A percentile compares a stretch with the other conserved stretches of the same genome.
Evolutionary conservation across 2,888 invertebrate species (phyloP).

Genomic region (Macropis europaea): DNA sequence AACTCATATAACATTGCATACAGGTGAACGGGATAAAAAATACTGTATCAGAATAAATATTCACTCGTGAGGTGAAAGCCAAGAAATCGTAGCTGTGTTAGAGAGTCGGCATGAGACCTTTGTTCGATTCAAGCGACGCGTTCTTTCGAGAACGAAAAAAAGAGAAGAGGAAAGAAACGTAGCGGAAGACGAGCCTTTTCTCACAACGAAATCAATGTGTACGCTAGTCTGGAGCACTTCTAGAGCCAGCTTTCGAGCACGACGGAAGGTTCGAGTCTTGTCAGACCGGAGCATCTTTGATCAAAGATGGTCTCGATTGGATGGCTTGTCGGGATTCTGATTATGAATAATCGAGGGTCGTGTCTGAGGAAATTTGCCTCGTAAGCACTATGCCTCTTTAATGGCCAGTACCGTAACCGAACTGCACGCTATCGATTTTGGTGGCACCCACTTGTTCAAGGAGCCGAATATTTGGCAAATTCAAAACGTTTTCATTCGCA

Average conservation of each 20-base stretch:
- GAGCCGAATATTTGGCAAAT: too few species aligned
- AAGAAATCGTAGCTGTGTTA: too few species aligned
- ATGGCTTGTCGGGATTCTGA: slow-evolving; percentile 57
- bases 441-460: too few species aligned
- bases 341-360: slow-evolving; percentile 68
- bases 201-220: slow-evolving; percentile 5
- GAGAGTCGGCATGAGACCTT: too few species aligned
- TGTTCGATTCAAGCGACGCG: background rate
- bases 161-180: background rate
- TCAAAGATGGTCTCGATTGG: slow-evolving; percentile 68
- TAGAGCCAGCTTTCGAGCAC: slow-evolving; percentile 10
- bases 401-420: background rate
- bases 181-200: background rate
- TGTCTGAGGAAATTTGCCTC: slow-evolving; percentile 35
- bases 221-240: background rate
- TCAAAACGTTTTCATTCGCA: too few species aligned
- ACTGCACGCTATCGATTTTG: slow-evolving; percentile 7
- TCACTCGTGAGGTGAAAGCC: too few species aligned
- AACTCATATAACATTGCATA: too few species aligned
- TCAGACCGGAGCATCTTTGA: slow-evolving; percentile 57
- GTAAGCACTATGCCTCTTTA: slow-evolving; percentile 24
- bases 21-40: too few species aligned
- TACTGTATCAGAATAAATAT: too few species aligned
- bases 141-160: background rate
- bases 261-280: slow-evolving; percentile 19